Conservation (phyloP, 2,113 vertebrate species). For the Mesembrinibis cayennensis region DNA sequence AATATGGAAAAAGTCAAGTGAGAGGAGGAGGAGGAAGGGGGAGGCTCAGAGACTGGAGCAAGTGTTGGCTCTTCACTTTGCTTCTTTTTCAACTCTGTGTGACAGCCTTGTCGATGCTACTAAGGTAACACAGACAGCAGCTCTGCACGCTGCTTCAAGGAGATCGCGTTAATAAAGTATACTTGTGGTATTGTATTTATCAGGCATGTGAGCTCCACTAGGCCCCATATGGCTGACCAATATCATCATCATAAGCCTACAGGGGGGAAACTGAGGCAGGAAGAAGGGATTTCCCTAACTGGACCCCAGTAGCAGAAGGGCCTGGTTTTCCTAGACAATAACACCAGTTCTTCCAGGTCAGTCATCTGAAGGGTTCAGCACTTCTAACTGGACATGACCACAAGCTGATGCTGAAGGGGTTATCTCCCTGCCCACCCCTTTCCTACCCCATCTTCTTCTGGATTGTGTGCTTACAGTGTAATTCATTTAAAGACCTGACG, state of each 20-base stretch:
- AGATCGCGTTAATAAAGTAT: not conserved
- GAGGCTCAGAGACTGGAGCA: not conserved
- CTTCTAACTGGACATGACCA: not conserved
- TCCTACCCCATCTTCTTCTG: not conserved
- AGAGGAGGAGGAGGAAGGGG: not conserved
- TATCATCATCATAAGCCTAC: too few species aligned
- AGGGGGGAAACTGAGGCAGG: not conserved
- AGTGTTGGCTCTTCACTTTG: not conserved
- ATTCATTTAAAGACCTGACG: not conserved
- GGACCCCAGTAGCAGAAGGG: not conserved
- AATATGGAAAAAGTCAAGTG: not conserved
- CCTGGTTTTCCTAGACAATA: not conserved
- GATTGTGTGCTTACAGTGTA: too few species aligned
- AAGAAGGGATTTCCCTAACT: not conserved
- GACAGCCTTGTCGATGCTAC: not conserved
- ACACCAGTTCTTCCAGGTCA: not conserved
- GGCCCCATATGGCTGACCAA: not conserved
- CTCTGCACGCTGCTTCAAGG: not conserved
- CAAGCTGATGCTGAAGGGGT: not conserved
- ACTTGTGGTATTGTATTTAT: not conserved
- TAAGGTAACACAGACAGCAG: not conserved
- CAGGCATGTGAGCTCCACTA: not conserved
- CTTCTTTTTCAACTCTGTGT: not conserved
- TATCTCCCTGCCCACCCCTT: not conserved
- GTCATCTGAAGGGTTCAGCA: not conserved